phyloP scores from a whole-genome alignment of 2,888 invertebrate genomes.

The Metellina segmentata region DNA sequence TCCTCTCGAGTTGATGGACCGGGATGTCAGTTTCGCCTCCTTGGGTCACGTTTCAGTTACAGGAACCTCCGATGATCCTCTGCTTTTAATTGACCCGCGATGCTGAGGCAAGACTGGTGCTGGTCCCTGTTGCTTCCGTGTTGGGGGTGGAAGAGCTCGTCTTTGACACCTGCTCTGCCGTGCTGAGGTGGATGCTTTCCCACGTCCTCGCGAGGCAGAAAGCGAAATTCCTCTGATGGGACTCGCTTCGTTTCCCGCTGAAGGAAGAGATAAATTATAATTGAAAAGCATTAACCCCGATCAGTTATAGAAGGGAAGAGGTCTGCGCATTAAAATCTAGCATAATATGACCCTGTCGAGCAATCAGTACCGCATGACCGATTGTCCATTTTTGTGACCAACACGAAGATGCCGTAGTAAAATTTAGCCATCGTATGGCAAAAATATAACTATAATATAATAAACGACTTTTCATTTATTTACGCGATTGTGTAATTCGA shows the following conservation, averaged over 20 bases:
- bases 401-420: too few species aligned
- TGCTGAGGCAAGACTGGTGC: neutral
- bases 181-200: constrained; percentile 19
- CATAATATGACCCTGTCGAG: too few species aligned
- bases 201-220: constrained; percentile 4
- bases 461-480: constrained; percentile 13
- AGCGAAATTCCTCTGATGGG: constrained; percentile 14
- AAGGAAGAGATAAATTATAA: too few species aligned
- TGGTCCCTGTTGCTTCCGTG: neutral
- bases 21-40: constrained; percentile 34
- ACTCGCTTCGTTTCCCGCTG: too few species aligned
- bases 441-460: too few species aligned
- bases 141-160: constrained; percentile 5
- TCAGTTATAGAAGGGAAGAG: too few species aligned
- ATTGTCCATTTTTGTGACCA: too few species aligned
- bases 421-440: too few species aligned
- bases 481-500: constrained; percentile 20
- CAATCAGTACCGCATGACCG: too few species aligned
- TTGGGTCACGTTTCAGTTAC: constrained; percentile 7
- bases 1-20: constrained; percentile 21
- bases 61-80: neutral
- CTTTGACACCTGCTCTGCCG: constrained; percentile 2
- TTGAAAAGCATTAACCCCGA: too few species aligned
- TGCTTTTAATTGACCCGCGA: constrained; percentile 17
- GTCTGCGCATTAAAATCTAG: too few species aligned